phyloP scores from a whole-genome alignment of 2,888 invertebrate genomes.

The Agonopterix subpropinquella region DNA sequence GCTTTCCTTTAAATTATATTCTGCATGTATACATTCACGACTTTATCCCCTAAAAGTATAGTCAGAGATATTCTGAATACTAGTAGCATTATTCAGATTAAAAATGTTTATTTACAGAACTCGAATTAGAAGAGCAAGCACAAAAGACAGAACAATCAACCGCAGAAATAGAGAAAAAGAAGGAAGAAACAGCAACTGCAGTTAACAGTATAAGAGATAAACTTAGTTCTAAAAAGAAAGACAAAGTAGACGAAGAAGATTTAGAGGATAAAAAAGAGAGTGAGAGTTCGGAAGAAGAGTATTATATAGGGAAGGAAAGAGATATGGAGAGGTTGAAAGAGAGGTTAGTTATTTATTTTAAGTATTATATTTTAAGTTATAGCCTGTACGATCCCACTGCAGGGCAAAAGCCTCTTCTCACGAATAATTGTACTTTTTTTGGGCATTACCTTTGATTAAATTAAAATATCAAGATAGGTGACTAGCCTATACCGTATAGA shows the following conservation, averaged over 20 bases:
- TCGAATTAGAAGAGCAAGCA: slow-evolving; percentile 49
- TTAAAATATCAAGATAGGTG: no score
- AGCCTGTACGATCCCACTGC: no score
- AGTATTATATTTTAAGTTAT: not conserved
- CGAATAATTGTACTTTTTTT: no score
- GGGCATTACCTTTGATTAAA: no score
- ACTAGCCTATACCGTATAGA: no score
- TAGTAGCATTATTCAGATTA: no score
- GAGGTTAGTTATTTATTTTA: slow-evolving; percentile 50
- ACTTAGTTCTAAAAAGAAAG: slow-evolving; percentile 41
- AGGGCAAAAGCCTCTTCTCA: no score
- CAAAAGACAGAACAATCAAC: slow-evolving; percentile 27
- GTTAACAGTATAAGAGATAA: slow-evolving; percentile 60
- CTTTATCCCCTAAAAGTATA: no score
- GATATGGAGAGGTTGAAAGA: slow-evolving; percentile 75
- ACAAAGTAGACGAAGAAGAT: slow-evolving; percentile 26
- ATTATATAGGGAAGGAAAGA: slow-evolving; percentile 80
- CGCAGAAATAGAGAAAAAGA: slow-evolving; percentile 34
- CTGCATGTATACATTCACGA: no score
- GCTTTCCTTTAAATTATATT: no score
- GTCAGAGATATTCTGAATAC: no score
- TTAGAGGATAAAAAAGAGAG: slow-evolving; percentile 38
- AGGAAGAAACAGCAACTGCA: slow-evolving; percentile 43
- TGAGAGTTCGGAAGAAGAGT: slow-evolving; percentile 64
- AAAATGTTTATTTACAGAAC: slow-evolving; percentile 34